phyloP scores from a whole-genome alignment of 1,140 invertebrate species.

The Platyura marginata region DNA sequence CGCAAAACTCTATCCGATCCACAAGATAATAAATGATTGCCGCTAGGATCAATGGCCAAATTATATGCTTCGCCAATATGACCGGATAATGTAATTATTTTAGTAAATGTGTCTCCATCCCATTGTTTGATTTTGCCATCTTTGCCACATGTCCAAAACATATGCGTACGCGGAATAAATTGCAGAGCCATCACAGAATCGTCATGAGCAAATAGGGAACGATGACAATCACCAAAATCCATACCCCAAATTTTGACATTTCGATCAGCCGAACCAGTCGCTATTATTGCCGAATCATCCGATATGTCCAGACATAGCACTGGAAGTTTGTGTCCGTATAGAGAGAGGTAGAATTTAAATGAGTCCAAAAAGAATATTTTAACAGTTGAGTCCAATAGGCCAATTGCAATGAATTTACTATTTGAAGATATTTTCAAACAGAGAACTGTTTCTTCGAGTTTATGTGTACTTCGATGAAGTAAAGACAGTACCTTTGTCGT shows the following conservation, averaged over 20 bases:
- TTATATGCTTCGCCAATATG: slow-evolving; percentile 62
- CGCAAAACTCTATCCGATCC: slow-evolving; percentile 81
- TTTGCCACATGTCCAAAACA: slow-evolving; percentile 84
- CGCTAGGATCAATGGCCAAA: slow-evolving; percentile 63
- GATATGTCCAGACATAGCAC: slow-evolving; percentile 89
- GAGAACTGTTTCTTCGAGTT: slow-evolving; percentile 72
- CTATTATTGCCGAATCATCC: slow-evolving; percentile 73
- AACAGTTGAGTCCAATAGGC: slow-evolving; percentile 81
- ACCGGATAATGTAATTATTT: slow-evolving; percentile 75
- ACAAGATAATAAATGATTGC: slow-evolving; percentile 58
- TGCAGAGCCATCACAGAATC: slow-evolving; percentile 77
- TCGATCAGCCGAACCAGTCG: slow-evolving; percentile 85
- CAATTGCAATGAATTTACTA: slow-evolving; percentile 72
- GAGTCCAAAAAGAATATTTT: slow-evolving; percentile 91
- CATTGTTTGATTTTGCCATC: slow-evolving; percentile 92
- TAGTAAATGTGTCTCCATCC: slow-evolving; percentile 88
- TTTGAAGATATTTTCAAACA: slow-evolving; percentile 72
- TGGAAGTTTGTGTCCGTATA: slow-evolving; percentile 95
- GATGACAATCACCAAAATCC: slow-evolving; percentile 94
- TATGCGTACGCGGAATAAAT: slow-evolving; percentile 81
- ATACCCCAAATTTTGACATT: slow-evolving; percentile 97
- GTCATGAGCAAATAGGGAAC: slow-evolving; percentile 79
- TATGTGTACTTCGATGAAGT: slow-evolving; percentile 58
- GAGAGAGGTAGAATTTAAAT: slow-evolving; percentile 87
- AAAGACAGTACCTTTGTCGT: slow-evolving; percentile 51